A percentile compares a stretch with the other conserved stretches of the same genome.
phyloP scores from a whole-genome alignment of 30 jellyfish, hydroid and myxozoan species.

The Clytia hemisphaerica region DNA sequence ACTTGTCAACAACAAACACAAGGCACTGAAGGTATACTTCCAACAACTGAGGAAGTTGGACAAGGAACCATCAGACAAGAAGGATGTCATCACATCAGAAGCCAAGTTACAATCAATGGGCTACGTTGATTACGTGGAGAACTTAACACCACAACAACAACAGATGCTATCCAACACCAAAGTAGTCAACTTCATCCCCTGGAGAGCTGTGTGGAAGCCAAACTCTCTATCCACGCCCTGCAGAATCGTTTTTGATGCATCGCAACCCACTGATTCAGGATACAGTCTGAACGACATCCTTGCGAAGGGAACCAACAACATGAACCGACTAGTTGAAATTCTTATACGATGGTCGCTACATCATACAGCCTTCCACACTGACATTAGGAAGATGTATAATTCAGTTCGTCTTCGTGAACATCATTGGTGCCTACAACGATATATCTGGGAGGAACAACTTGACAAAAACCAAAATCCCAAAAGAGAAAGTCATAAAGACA shows the following conservation, averaged over 20 bases:
- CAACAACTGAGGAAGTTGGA: too few species aligned
- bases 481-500: conserved; percentile 7
- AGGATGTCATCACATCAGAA: neutral
- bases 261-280: neutral
- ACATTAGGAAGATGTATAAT: conserved; percentile 7
- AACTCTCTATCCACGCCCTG: neutral
- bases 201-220: neutral
- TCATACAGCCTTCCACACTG: neutral
- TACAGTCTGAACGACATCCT: neutral
- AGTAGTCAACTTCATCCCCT: neutral
- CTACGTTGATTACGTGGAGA: neutral
- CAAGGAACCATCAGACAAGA: neutral
- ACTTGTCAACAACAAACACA: neutral
- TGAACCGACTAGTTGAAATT: conserved; percentile 3
- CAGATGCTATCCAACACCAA: neutral
- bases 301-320: neutral
- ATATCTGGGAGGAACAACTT: conserved; percentile 16
- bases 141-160: neutral
- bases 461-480: neutral
- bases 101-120: too few species aligned
- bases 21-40: neutral
- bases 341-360: conserved; percentile 8
- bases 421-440: conserved; percentile 1
- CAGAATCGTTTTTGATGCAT: neutral
- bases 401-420: neutral